A percentile compares a stretch with the other conserved stretches of the same genome.
Conservation (phyloP, 2,113 vertebrate species). For the Ochotona princeps region DNA sequence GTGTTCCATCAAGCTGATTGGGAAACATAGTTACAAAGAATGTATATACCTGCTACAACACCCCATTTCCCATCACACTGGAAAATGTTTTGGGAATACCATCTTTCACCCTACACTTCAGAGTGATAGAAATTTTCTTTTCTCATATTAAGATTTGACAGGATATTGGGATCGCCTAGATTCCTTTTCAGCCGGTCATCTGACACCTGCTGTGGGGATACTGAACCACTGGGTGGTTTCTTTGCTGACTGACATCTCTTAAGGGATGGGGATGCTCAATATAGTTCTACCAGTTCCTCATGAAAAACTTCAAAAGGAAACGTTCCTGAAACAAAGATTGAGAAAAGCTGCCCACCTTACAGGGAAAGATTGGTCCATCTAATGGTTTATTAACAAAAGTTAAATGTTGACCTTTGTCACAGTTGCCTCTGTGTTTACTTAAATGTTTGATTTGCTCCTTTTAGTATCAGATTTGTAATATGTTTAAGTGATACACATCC, state of each 20-base stretch:
- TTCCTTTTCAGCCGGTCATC: background rate
- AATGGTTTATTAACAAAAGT: background rate
- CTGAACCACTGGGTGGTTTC: too few species aligned
- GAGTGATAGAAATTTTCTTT: background rate
- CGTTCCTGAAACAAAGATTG: background rate
- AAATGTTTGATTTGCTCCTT: background rate
- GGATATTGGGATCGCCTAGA: background rate
- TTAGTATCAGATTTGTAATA: background rate
- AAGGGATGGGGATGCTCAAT: rapidly evolving
- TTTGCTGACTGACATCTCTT: background rate
- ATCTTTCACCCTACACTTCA: background rate
- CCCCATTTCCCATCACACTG: background rate
- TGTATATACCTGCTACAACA: background rate
- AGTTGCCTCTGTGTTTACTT: background rate
- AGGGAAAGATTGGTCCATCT: background rate
- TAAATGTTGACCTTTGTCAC: background rate
- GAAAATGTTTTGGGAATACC: background rate
- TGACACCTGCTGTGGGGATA: background rate
- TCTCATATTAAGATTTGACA: background rate
- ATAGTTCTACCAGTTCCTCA: background rate
- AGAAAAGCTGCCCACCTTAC: background rate
- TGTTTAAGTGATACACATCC: background rate
- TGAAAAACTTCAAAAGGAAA: background rate
- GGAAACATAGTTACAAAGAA: background rate
- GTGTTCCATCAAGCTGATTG: background rate